Percentiles rank a stretch among this genome's conserved stretches.
Conservation (phyloP, 2,797 vertebrate species). For the Hippoglossus hippoglossus region DNA sequence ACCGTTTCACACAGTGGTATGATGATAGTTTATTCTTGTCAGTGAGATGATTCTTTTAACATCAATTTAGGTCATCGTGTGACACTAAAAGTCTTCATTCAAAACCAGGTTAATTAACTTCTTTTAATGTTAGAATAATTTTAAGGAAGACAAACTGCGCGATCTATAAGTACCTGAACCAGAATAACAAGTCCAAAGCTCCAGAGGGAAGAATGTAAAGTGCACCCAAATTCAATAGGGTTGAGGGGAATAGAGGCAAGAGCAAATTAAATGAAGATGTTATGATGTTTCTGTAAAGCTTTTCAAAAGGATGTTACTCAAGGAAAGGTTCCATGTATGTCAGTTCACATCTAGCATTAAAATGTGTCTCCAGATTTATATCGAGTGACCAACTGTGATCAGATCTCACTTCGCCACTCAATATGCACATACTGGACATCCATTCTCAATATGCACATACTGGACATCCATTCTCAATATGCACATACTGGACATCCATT, state of each 20-base stretch:
- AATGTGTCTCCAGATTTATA: no score
- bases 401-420: no score
- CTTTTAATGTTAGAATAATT: not conserved
- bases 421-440: no score
- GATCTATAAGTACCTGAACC: not conserved
- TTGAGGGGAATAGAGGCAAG: not conserved
- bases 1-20: not conserved
- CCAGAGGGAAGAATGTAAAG: not conserved
- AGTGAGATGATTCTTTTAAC: not conserved
- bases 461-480: no score
- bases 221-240: not conserved
- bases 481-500: no score
- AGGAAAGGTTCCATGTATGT: no score
- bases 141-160: not conserved
- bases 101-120: slow-evolving; percentile 38
- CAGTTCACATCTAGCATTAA: no score
- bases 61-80: slow-evolving; percentile 2
- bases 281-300: not conserved
- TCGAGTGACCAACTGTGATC: no score
- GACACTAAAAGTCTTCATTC: not conserved
- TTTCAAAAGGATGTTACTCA: not conserved
- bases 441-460: no score
- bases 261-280: not conserved
- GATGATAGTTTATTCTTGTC: not conserved
- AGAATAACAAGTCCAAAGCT: slow-evolving; percentile 5